Evolutionary conservation across 1,140 invertebrate species (phyloP).

Genomic region (Chrysomallon squamiferum): DNA sequence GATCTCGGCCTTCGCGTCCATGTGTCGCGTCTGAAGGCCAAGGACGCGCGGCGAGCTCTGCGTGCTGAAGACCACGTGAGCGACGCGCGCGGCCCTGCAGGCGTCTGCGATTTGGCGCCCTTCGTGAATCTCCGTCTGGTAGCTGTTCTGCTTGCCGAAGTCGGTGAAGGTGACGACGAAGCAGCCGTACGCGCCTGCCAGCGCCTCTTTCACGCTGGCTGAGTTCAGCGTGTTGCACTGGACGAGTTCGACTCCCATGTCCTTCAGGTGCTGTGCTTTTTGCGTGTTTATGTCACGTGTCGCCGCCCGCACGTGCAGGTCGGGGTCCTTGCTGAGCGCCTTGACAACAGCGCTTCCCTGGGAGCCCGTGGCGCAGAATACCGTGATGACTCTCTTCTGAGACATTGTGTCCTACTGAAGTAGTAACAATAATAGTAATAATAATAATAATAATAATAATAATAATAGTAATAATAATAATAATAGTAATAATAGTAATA

Average conservation of each 20-base stretch:
- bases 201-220: slow-evolving; percentile 21
- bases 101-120: slow-evolving; percentile 52
- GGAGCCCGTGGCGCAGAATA: neutral
- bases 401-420: neutral
- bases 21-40: slow-evolving; percentile 43
- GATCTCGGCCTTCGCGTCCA: slow-evolving; percentile 56
- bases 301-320: neutral
- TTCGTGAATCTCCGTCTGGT: slow-evolving; percentile 43
- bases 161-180: slow-evolving; percentile 51
- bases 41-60: slow-evolving; percentile 42
- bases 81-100: slow-evolving; percentile 34
- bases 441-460: too few species aligned
- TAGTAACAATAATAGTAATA: too few species aligned
- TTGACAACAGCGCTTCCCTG: neutral
- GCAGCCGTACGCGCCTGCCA: slow-evolving; percentile 38
- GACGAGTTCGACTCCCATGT: neutral
- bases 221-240: neutral
- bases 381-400: neutral
- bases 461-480: too few species aligned
- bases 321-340: neutral
- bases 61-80: slow-evolving; percentile 53
- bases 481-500: too few species aligned
- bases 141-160: slow-evolving; percentile 39
- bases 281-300: neutral
- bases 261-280: neutral